phyloP scores from a whole-genome alignment of 2,113 vertebrate species.

The Brachypteracias leptosomus region DNA sequence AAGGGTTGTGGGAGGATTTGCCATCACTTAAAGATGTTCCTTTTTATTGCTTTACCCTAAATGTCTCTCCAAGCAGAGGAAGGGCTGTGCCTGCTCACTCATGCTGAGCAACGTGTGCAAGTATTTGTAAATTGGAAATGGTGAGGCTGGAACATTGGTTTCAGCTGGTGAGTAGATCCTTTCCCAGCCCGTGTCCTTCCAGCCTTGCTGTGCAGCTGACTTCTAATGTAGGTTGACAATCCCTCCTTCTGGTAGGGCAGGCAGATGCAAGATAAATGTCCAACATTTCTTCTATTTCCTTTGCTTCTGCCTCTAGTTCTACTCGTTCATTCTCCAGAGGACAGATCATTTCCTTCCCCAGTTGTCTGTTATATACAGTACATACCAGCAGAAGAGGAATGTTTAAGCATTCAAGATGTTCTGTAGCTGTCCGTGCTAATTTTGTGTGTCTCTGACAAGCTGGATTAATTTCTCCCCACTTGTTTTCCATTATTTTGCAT shows the following conservation, averaged over 20 bases:
- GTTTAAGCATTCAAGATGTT: not conserved
- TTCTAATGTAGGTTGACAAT: not conserved
- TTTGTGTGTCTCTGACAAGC: not conserved
- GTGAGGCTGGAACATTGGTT: slow-evolving; percentile 11
- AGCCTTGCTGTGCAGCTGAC: not conserved
- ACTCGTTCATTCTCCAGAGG: not conserved
- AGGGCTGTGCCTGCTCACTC: not conserved
- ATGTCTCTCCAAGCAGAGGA: not conserved
- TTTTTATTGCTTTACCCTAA: not conserved
- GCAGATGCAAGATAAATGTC: slow-evolving; percentile 15
- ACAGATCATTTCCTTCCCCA: not conserved
- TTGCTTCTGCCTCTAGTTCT: not conserved
- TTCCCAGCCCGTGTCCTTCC: not conserved
- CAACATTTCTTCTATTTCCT: slow-evolving; percentile 28
- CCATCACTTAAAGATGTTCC: not conserved
- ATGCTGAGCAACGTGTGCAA: not conserved
- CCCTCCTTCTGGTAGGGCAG: not conserved
- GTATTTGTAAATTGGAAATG: not conserved
- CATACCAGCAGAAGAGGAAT: not conserved
- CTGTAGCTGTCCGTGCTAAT: not conserved
- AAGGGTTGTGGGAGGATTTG: not conserved
- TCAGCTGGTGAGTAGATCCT: slow-evolving; percentile 17
- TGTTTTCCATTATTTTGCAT: not conserved
- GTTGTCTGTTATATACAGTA: not conserved
- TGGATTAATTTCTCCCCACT: not conserved